Evolutionary conservation across 2,888 invertebrate species (phyloP), one percentile per base, ranked within the genome.

Genomic region (Lathronympha strigana): DNA sequence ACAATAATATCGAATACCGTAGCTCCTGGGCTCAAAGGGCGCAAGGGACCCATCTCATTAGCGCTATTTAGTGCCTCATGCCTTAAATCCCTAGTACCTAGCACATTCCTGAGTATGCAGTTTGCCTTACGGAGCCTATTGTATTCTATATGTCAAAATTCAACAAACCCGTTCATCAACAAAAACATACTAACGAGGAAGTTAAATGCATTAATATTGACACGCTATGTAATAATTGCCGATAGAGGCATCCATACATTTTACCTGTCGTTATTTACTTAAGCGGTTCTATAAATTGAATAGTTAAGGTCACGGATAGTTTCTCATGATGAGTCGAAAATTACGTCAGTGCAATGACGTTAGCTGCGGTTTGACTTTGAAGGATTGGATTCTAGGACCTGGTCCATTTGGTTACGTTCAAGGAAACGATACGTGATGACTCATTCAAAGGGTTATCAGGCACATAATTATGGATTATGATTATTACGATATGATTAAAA

Each of bases 281-380:
- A 61, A 61, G 54, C 54, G 45, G 47, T 53, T 60, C 19, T 54
- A 36, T 23, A 62, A 25, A 33, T 64, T n/a, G 33, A 47, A 33
- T 67, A 55, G 55, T 66, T 53, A 66, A 58, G 70, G 69, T 69
- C 69, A 70, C 67, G 70, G 51, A 40, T 51, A 17, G 25, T 25
- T 17, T 63, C 67, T 60, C 49, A 55, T 33, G 69, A 71, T 71
- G 72, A 72, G 62, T 64, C 55, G 62, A 55, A 66, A 15, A 67
- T 74, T 70, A 69, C 72, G 71, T 73, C 71, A 73, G 50, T 4
- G 25, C 25, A 25, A 64, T 63, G 54, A 61, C 61, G 57, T 33
- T 54, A 38, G 45, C 49, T 68, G 70, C 58, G 68, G 71, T 71
- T 67, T 36, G 9, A 33, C 45, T 53, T 33, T 40, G 47, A 64